These are phyloP conservation scores for Pao palembangensis DNA, from an alignment of 2,113 vertebrate genomes.

Conservation along the genomic window DNA sequence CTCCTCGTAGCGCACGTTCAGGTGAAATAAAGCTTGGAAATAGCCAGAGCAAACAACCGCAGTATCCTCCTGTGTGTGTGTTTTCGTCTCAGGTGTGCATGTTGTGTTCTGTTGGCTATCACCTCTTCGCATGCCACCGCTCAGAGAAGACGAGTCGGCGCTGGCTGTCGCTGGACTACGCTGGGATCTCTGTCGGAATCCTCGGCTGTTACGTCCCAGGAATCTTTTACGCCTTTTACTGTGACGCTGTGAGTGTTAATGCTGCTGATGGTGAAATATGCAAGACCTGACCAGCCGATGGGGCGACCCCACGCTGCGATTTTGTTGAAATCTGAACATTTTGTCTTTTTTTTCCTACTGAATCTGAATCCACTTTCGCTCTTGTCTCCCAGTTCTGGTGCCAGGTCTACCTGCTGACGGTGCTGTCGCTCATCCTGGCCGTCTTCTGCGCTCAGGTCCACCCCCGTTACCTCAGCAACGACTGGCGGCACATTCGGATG, in stretches of 20 bases:
- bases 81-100: slow-evolving; percentile 86
- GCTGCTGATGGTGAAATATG: too few relatives aligned
- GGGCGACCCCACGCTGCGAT: too few relatives aligned
- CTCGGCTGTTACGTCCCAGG: slow-evolving; percentile 96
- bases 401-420: slow-evolving; percentile 90
- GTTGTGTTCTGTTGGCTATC: slow-evolving; percentile 96
- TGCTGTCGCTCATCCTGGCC: slow-evolving; percentile 88
- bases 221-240: slow-evolving; percentile 98
- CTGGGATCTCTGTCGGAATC: slow-evolving; percentile 94
- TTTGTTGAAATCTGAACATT: too few relatives aligned
- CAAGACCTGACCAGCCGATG: too few relatives aligned
- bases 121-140: slow-evolving; percentile 94
- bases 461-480: slow-evolving; percentile 90
- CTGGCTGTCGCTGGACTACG: slow-evolving; percentile 95
- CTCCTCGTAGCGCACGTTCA: background rate
- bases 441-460: slow-evolving; percentile 96
- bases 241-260: slow-evolving; percentile 81
- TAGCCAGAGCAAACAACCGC: background rate
- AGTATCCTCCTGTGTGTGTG: background rate
- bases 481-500: slow-evolving; percentile 86
- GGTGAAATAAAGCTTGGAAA: background rate
- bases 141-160: slow-evolving; percentile 93
- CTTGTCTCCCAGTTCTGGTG: slow-evolving; percentile 85
- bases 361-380: too few relatives aligned
- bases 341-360: too few relatives aligned